phyloP scores from a whole-genome alignment of 92 coral and sea anemone genomes.

The Epizoanthus fatuus region DNA sequence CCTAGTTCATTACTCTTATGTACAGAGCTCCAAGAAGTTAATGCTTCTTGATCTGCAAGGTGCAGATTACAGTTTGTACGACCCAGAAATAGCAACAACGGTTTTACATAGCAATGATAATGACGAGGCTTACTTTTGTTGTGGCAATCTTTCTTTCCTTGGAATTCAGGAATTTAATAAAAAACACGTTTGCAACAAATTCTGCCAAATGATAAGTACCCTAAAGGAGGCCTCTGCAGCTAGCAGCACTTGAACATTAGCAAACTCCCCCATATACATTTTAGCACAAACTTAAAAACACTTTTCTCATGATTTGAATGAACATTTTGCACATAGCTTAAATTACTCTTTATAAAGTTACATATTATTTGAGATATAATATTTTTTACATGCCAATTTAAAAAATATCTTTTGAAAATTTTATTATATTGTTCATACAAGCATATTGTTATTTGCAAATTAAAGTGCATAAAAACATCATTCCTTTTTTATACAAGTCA shows the following conservation, averaged over 20 bases:
- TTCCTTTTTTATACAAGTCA: background rate
- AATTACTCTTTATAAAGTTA: too few relatives aligned
- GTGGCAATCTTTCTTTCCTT: slow-evolving; percentile 38
- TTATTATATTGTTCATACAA: background rate
- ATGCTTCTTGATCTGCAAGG: slow-evolving; percentile 71
- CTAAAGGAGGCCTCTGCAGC: background rate
- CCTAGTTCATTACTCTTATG: slow-evolving; percentile 47
- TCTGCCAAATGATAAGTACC: slow-evolving; percentile 28
- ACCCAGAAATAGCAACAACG: slow-evolving; percentile 61
- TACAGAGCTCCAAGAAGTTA: slow-evolving; percentile 37
- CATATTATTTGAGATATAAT: background rate
- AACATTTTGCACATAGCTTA: too few relatives aligned
- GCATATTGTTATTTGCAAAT: background rate
- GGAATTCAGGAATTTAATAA: slow-evolving; percentile 27
- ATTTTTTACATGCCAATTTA: background rate
- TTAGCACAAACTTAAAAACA: background rate
- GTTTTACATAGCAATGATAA: background rate
- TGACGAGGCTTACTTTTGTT: slow-evolving; percentile 44
- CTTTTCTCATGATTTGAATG: too few relatives aligned
- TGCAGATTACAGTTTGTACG: slow-evolving; percentile 41
- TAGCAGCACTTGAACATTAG: background rate
- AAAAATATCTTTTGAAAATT: background rate
- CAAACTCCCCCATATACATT: background rate
- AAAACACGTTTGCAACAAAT: slow-evolving; percentile 43
- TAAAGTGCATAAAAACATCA: background rate